These are phyloP conservation scores for Chrysomela aeneicollis DNA, from an alignment of 2,888 invertebrate species.

Conservation along the genomic window DNA sequence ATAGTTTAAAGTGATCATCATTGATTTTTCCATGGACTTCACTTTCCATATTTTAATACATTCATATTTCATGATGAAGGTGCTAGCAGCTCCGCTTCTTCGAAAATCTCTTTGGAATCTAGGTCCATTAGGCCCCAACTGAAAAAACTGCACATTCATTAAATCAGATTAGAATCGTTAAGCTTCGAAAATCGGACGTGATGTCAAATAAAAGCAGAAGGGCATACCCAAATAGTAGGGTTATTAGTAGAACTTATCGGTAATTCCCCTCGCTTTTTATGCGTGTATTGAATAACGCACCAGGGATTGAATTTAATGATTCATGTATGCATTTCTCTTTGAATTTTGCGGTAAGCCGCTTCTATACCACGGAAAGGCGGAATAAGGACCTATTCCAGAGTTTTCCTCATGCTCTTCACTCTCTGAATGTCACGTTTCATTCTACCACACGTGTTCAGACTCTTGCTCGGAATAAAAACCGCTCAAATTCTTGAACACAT, in stretches of 20 bases:
- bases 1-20: no score
- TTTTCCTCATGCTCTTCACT: not conserved
- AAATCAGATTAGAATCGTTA: conserved; percentile 37
- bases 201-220: conserved; percentile 18
- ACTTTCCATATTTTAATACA: conserved; percentile 22
- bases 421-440: not conserved
- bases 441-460: no score
- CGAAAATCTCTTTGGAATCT: conserved; percentile 17
- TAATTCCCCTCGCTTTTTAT: not conserved
- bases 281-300: not conserved
- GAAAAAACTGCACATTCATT: conserved; percentile 32
- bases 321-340: not conserved
- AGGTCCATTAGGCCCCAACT: conserved; percentile 27
- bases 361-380: not conserved
- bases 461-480: no score
- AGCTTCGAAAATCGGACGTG: conserved; percentile 31
- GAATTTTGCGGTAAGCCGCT: not conserved
- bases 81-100: conserved; percentile 18
- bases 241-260: not conserved
- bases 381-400: not conserved
- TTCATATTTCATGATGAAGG: conserved; percentile 28
- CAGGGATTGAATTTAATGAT: not conserved
- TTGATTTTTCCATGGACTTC: no score
- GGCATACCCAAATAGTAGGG: not conserved
- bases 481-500: no score